Base-by-base conservation (phyloP, 2,113 vertebrate species). In the Phycodurus eques region DNA sequence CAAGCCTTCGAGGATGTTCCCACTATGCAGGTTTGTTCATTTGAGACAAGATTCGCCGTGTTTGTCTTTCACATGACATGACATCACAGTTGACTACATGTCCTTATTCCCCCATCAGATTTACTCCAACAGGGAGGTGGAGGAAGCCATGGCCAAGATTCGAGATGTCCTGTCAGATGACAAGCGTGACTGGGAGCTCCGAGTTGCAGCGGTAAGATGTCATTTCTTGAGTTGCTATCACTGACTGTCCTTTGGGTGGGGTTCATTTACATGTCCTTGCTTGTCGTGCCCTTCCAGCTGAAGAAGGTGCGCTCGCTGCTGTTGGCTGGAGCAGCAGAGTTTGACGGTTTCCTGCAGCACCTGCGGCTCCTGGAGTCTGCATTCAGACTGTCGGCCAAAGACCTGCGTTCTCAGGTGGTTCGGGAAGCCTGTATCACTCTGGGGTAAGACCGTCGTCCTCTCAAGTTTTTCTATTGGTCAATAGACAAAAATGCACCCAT, bases 151-250 rank as follows among this genome's bases (percentile, higher is more conserved):
- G 92, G 94, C 95, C 66, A 98, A 98, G 94, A 95, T 98, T 81
- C 91, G 96, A 62, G 96, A 98, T 74, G 94, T 98, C 56, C 92
- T 99, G 71, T 96, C 96, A 1, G 96, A 98, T 77, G 96, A 99
- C 86, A 98, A 98, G 84, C 94, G 94, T 20, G 97, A 99, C 84
- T 99, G 97, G 97, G 97, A 99, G 92, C 95, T 98, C 39, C 85
- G 97, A 79, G 93, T 96, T 80, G 94, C 87, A 12, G 96, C 97
- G 67, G 97, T 99, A 78, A 90, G 90, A 0, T 11, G n/a, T 46
- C 8, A 4, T 42, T 10, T 11, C 3, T 15, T 22, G 22, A 9
- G 1, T 27, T 17, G 12, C 22, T 43, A 12, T 31, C 12, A 2
- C 43, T 15, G 22, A 49, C 44, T 27, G 5, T 47, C 22, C 56